A percentile compares a stretch with the other conserved stretches of the same genome.
These are phyloP conservation scores for Ceratosolen solmsi DNA, from an alignment of 1,140 invertebrate genomes.

Conservation along the genomic window DNA sequence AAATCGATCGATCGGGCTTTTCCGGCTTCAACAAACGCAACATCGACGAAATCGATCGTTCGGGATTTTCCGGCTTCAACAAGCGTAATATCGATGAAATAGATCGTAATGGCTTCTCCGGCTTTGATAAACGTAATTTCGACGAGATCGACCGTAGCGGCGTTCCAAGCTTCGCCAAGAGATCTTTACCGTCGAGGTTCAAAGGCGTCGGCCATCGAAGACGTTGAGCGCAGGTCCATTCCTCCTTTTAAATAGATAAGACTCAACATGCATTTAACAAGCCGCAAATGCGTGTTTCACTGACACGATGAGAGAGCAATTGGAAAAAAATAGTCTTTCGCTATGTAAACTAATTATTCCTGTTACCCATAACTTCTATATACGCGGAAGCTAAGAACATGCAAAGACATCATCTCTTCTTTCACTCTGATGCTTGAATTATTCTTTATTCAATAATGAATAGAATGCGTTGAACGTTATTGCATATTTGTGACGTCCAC, in stretches of 20 bases:
- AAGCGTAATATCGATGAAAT: slow-evolving; percentile 79
- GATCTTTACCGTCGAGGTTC: background rate
- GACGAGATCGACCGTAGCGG: slow-evolving; percentile 76
- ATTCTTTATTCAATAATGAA: too few relatives aligned
- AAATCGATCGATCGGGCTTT: slow-evolving; percentile 76
- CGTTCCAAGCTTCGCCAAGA: slow-evolving; percentile 24
- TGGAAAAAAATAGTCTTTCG: background rate
- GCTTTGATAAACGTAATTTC: slow-evolving; percentile 74
- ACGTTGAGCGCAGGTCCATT: background rate
- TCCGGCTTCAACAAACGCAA: slow-evolving; percentile 67
- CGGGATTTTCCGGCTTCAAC: slow-evolving; percentile 69
- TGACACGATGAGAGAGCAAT: background rate
- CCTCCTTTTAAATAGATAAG: background rate
- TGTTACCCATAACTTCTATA: background rate
- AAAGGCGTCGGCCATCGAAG: background rate
- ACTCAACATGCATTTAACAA: background rate
- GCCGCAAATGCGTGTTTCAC: background rate
- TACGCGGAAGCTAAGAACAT: too few relatives aligned
- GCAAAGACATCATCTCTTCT: too few relatives aligned
- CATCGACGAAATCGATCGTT: slow-evolving; percentile 76
- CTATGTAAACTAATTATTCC: background rate
- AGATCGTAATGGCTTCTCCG: slow-evolving; percentile 74
- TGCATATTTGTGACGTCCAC: too few relatives aligned
- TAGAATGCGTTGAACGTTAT: too few relatives aligned
- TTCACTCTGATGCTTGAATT: too few relatives aligned